A percentile compares a stretch with the other conserved stretches of the same genome.
These are phyloP conservation scores for Urocynchramus pylzowi DNA, from an alignment of 2,113 vertebrate genomes.

Conservation along the genomic window DNA sequence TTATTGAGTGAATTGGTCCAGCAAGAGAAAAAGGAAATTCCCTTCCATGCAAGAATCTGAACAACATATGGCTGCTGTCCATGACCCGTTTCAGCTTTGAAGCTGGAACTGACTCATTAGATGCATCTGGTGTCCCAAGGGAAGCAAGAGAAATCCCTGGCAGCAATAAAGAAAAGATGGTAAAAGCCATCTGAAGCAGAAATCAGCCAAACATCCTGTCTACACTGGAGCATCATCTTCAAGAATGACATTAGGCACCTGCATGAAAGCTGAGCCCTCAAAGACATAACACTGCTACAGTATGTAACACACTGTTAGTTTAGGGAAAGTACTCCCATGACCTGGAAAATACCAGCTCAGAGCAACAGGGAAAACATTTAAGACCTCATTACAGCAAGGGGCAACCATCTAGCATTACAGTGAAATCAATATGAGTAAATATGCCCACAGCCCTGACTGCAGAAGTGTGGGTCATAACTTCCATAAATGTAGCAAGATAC, in stretches of 20 bases:
- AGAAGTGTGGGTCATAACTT: neutral
- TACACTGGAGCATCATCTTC: neutral
- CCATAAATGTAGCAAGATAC: neutral
- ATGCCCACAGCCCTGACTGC: neutral
- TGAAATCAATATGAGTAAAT: neutral
- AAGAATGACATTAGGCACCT: neutral
- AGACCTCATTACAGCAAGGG: neutral
- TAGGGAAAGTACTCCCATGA: neutral
- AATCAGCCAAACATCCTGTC: neutral
- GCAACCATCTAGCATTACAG: neutral
- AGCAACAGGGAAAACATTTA: neutral
- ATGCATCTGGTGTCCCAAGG: conserved; percentile 40
- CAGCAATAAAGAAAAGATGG: conserved; percentile 18
- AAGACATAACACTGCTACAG: neutral
- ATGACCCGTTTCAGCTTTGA: conserved; percentile 13
- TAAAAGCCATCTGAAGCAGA: conserved; percentile 31
- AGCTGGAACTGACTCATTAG: conserved; percentile 20
- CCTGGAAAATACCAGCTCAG: neutral
- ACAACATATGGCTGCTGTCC: conserved; percentile 37
- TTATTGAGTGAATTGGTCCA: neutral
- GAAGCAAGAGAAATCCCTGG: conserved; percentile 34
- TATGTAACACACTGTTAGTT: neutral
- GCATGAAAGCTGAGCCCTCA: neutral
- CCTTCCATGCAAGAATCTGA: conserved; percentile 25
- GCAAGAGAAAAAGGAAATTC: neutral